Evolutionary conservation across 23 tunicate species (phyloP), one percentile per base, ranked within the genome.

Genomic region (Trididemnum nubilum): DNA sequence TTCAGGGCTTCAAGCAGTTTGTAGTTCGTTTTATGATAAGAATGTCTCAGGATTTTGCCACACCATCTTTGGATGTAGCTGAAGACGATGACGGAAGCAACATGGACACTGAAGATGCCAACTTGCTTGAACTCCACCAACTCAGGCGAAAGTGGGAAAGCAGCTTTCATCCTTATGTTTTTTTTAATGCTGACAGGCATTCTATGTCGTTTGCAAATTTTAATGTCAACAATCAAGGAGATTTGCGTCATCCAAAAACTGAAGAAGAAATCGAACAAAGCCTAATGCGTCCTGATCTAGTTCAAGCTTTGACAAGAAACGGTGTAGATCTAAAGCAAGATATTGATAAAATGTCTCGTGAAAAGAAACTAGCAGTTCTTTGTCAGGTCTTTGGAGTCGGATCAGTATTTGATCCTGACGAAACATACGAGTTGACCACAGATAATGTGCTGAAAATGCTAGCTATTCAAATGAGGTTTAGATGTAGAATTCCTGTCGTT

Each of bases 11-110:
- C 35, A 86, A 86, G 58, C 21, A 69, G 7, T 86, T 86, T 71
- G 85, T 73, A 2, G 81, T 86, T n/a, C 79, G 72, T 5, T 86
- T 86, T 35, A 86, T 86, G 91, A 86, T 86, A 1, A 72, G 78
- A 51, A 86, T 86, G 91, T 71, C 91, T 3, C 91, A 86, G 37
- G 91, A 89, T 71, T 89, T 89, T 70, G 88, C 94, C 1, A 89
- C 94, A 1, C 87, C 94, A 32, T 89, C 94, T 1, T 33, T 89
- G 65, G 49, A 64, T 34, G 76, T 71, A 35, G 36, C 71, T 37
- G 36, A 37, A 29, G 76, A 83, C 1, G 12, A 7, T 22, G 32
- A 33, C 76, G 39, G 12, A 15, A 39, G 26, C 26, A 15, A 5
- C 26, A 5, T 15, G 5, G 74, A 69, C 29, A 69, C 2, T n/a